phyloP scores from a whole-genome alignment of 2,797 vertebrate genomes.

The Coregonus suidteri region DNA sequence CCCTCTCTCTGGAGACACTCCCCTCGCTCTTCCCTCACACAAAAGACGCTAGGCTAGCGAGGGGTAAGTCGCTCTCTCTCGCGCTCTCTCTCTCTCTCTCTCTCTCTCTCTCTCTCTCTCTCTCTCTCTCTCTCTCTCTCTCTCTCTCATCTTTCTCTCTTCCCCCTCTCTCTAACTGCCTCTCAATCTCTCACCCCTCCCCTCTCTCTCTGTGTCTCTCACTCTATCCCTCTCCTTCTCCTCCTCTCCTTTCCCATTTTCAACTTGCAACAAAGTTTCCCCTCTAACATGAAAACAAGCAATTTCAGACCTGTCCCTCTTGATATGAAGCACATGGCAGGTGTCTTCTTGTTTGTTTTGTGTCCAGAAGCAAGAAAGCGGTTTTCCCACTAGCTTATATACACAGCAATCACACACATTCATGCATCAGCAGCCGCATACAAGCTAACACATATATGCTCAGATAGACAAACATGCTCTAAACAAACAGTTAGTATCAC shows the following conservation, averaged over 20 bases:
- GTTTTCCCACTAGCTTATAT: background rate
- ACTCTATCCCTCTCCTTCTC: background rate
- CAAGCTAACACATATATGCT: background rate
- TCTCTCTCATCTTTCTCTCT: background rate
- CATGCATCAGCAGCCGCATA: constrained; percentile 6
- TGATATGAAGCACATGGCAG: background rate
- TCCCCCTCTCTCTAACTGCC: background rate
- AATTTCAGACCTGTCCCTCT: constrained; percentile 7
- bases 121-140: no score
- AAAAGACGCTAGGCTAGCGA: background rate
- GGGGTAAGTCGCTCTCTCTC: background rate
- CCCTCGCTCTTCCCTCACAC: constrained; percentile 9
- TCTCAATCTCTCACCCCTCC: background rate
- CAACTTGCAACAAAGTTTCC: background rate
- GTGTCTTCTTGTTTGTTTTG: background rate
- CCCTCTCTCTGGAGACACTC: constrained; percentile 2
- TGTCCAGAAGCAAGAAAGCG: background rate
- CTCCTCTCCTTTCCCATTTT: background rate
- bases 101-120: background rate
- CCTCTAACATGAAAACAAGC: background rate
- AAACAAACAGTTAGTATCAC: background rate
- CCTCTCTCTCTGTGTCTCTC: background rate
- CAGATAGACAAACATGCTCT: background rate
- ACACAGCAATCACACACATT: constrained; percentile 3
- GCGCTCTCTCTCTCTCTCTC: background rate